Evolutionary conservation across 2,113 vertebrate species (phyloP), one percentile per base, ranked within the genome.

Genomic region (Aleadryas rufinucha): DNA sequence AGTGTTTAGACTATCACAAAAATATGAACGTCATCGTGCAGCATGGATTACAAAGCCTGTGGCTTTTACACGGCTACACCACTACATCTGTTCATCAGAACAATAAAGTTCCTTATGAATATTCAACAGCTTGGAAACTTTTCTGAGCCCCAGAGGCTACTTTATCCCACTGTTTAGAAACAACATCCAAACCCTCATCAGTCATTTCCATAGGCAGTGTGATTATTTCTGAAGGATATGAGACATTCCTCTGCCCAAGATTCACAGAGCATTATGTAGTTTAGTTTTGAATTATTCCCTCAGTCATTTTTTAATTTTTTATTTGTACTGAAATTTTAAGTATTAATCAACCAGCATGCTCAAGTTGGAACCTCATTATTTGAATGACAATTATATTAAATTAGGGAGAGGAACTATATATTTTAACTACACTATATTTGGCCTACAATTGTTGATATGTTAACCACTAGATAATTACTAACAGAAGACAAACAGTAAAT

Each of bases 101-200:
- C 42, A 76, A 85, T 80, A 57, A 85, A 64, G 30, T 42, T 92
- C n/a, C 11, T 66, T 74, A 87, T 71, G 53, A 90, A 79, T 84
- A 88, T 83, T 76, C 82, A 95, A 16, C n/a, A 47, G 22, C 47
- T 79, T 87, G 41, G 47, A 90, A 90, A 91, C 14, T 77, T 64
- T 74, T 72, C 66, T 79, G 26, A 63, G 42, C 14, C 50, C 18
- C 18, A 61, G 52, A 74, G 30, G 30, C 37, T 64, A 31, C 41
- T 57, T 61, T 13, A 39, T 26, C 57, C 31, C 26, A 53, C n/a
- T 59, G 20, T 50, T 66, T 81, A 66, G 39, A 70, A 74, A 64
- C 7, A 77, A 53, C 5, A 63, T 68, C 16, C 47, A 90, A 90
- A 84, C 3, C 9, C 16, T 71, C 35, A 61, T 52, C n/a, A 65